Evolutionary conservation across 2,888 invertebrate genomes (phyloP), one percentile per base, ranked within the genome.

Genomic region (Hirtodrosophila histrioides): DNA sequence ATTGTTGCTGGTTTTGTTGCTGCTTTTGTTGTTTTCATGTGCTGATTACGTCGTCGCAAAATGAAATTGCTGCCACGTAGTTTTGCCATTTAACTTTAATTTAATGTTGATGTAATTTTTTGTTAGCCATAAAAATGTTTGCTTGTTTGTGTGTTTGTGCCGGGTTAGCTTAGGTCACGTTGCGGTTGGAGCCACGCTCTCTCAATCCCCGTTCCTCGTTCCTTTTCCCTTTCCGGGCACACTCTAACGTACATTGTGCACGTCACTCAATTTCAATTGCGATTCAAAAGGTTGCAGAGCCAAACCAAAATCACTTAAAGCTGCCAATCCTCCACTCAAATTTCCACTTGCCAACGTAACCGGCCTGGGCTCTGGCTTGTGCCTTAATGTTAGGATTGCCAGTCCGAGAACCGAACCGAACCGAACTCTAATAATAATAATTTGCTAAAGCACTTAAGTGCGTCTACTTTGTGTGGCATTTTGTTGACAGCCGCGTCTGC

Each of bases 61-160:
- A 68, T 78, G 71, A 70, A 86, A 78, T 77, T 84, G 87, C 86
- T 81, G 81, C 88, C 88, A 88, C 85, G 86, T 85, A 88, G 87
- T 86, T 86, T 88, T 71, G 78, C 81, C 81, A 86, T 86, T 85
- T 88, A 86, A 86, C 85, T 86, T 88, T 88, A 83, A 85, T 88
- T 88, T 85, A 86, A 88, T 86, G 85, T 85, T 78, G 72, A 75
- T 79, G 88, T 83, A 80, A 79, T 80, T 80, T 74, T 85, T 78
- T 74, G 88, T 77, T 87, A 50, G 61, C 77, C 69, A 82, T 83
- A 76, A 87, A 83, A 87, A 56, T 78, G 76, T 61, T 66, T 46
- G 48, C 50, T 33, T 39, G 5, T 54, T 10, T 39, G 23, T 48
- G 41, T 57, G 44, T 58, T 39, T 66, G 41, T 51, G 46, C 51